Evolutionary conservation across 2,888 invertebrate species (phyloP), one percentile per base, ranked within the genome.

Genomic region (Choreutis nemorana): DNA sequence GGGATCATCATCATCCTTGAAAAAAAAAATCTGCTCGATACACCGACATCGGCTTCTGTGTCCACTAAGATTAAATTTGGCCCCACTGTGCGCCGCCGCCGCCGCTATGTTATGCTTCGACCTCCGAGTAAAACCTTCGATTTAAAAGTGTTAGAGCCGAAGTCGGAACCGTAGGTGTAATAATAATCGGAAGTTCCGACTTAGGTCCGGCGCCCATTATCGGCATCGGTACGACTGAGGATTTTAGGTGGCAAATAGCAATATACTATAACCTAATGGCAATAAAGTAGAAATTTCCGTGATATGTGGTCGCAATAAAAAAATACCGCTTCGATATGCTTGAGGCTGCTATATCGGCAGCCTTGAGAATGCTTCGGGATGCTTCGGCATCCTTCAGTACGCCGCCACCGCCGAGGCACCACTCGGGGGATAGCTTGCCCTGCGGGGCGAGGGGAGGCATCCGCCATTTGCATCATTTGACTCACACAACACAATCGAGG

Each of bases 231-330:
- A 24, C 7, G 11, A 8, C 8, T n/a, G 10, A 24, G 12, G 3
- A 24, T 24, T 35, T 35, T 35, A 30, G 35, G 35, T 35, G 35
- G 30, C 35, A 32, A 31, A 34, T 34, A 31, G 31, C 34, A 34
- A 34, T 34, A 35, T 36, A 36, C 29, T 22, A 22, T 31, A 36
- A 36, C 24, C 28, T 36, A 18, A 36, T 33, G 33, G 29, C 37
- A 37, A 34, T 32, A 31, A 37, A 33, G 33, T 37, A 31, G 37
- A 37, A 34, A 32, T 34, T 34, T 34, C 32, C 30, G 22, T 34
- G 27, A 36, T 34, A 34, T 34, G 21, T 32, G 36, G 32, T 36
- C 32, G 32, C 32, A 33, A 34, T 37, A 37, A 37, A 29, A 34
- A 37, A 37, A 37, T 30, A 34, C 34, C 33, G 28, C 28, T 32